Evolutionary conservation across 2,797 vertebrate genomes (phyloP).

Genomic region (Pangasius krempfi): DNA sequence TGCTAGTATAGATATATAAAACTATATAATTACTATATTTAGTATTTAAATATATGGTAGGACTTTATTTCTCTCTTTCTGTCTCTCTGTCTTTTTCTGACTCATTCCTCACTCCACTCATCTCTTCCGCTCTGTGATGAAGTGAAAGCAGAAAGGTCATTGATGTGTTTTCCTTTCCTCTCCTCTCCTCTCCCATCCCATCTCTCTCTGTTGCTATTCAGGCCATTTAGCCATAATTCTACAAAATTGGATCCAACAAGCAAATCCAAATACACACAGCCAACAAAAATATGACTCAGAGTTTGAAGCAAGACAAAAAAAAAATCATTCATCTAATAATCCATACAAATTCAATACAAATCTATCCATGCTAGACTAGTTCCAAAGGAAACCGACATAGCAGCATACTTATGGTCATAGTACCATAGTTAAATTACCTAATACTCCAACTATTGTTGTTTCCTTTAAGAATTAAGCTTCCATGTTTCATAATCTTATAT

Average conservation of each 20-base stretch:
- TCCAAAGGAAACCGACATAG: not conserved
- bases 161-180: conserved; percentile 20
- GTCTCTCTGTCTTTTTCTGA: conserved; percentile 26
- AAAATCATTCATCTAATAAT: too few species aligned
- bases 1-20: not conserved
- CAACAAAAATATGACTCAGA: not conserved
- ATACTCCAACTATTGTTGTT: not conserved
- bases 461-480: not conserved
- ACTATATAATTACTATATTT: not conserved
- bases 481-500: not conserved
- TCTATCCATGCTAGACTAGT: not conserved
- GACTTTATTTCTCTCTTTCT: not conserved
- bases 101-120: not conserved
- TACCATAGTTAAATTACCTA: not conserved
- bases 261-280: not conserved
- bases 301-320: conserved; percentile 6
- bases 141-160: conserved; percentile 15
- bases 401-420: not conserved
- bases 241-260: conserved; percentile 12
- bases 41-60: not conserved
- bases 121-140: not conserved
- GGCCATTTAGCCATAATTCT: conserved; percentile 30
- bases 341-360: not conserved
- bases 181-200: conserved; percentile 34
- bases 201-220: conserved; percentile 41